Evolutionary conservation across 1,140 invertebrate genomes (phyloP).

Genomic region (Tetranychus cinnabarinus): DNA sequence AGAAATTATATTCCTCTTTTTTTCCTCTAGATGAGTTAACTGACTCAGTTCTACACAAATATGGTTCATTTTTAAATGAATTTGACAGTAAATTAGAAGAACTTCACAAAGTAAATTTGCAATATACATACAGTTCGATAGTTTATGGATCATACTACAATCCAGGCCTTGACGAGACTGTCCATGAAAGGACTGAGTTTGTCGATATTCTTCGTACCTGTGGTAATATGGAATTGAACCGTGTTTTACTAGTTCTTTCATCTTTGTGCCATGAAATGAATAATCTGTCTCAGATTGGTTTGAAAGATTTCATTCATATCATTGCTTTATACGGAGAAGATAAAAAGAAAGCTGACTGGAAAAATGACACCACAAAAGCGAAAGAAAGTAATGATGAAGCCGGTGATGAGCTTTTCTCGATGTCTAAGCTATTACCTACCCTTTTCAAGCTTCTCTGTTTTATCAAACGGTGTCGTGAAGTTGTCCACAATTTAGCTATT

Average conservation of each 20-base stretch:
- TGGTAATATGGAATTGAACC: constrained; percentile 10
- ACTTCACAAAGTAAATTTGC: not conserved
- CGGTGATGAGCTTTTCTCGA: not conserved
- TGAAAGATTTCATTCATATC: constrained; percentile 1
- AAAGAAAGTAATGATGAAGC: not conserved
- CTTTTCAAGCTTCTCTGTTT: constrained; percentile 33
- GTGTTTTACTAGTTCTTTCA: constrained; percentile 7
- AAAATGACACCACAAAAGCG: not conserved
- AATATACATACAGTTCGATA: not conserved
- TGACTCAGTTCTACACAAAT: not conserved
- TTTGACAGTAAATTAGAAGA: not conserved
- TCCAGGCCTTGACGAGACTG: not conserved
- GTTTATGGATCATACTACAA: not conserved
- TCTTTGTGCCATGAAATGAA: constrained; percentile 2
- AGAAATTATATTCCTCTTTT: not conserved
- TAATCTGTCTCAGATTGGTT: not conserved
- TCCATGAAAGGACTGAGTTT: constrained; percentile 1
- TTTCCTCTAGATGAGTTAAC: not conserved
- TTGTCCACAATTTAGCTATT: constrained; percentile 34
- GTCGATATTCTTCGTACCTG: constrained; percentile 9
- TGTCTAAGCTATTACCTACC: constrained; percentile 9
- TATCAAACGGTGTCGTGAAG: constrained; percentile 36
- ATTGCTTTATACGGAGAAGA: constrained; percentile 6
- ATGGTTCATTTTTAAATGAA: not conserved
- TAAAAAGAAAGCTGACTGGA: not conserved